Base-by-base conservation (phyloP, 2,113 vertebrate species). In the Panthera uncia region DNA sequence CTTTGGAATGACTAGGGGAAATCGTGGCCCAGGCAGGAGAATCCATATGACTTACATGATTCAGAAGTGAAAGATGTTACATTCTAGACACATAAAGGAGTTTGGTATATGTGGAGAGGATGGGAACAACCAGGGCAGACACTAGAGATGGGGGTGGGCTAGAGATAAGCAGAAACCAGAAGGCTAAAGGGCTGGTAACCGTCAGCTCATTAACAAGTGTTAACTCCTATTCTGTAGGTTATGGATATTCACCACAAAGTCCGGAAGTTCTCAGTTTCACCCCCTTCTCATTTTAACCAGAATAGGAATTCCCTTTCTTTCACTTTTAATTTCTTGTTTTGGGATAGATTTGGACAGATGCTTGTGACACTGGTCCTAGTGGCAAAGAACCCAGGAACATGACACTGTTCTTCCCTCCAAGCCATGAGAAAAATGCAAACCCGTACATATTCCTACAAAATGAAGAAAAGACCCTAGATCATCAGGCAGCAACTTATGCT, bases 211-310 rank as follows among this genome's bases (percentile, higher is more conserved):
- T 95, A 89, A 83, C 78, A 97, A 79, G 83, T 74, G 45, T 57
- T 79, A 89, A 91, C 9, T 82, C 33, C 86, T 92, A 69, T 96
- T 92, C 63, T 73, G 63, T 55, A 96, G 93, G 84, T 91, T 84
- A 65, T 10, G 9, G 88, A 84, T 38, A 79, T 87, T 93, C 66
- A 41, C 52, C 85, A 90, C 76, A 88, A 89, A 95, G 21, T 74
- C 41, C 87, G 25, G 23, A 8, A 79, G n/a, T 55, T 92, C 69
- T 95, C 91, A 74, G 31, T 69, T 92, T 69, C 48, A 65, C 36
- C 31, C 18, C 29, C 2, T 80, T 19, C 19, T 78, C 7, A 33
- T 88, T 96, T n/a, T 91, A 88, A 91, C 29, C 41, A 65, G 15
- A 85, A 45, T 57, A 78, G 69, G 52, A 88, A 95, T 73, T 55